Evolutionary conservation across 2,888 invertebrate genomes (phyloP).

Genomic region (Drosophila austrosaltans): DNA sequence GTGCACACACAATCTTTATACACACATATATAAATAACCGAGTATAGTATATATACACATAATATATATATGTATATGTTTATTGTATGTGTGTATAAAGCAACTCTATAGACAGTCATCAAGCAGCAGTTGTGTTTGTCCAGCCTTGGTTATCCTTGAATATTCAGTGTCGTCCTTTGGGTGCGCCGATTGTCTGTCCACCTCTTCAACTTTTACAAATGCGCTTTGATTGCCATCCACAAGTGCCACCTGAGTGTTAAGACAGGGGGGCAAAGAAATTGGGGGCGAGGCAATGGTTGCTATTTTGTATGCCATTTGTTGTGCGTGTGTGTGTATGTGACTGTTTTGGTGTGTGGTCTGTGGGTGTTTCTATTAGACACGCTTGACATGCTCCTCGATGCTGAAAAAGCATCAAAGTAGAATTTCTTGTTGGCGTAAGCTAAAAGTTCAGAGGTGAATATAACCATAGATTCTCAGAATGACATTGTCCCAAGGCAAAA

Average conservation of each 20-base stretch:
- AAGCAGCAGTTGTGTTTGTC: conserved; percentile 14
- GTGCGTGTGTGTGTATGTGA: conserved; percentile 39
- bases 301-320: conserved; percentile 64
- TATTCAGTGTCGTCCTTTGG: conserved; percentile 50
- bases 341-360: conserved; percentile 26
- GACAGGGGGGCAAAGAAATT: conserved; percentile 38
- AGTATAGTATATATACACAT: neutral
- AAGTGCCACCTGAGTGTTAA: conserved; percentile 30
- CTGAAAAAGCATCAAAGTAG: conserved; percentile 28
- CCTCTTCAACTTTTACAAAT: conserved; percentile 52
- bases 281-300: conserved; percentile 29
- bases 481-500: conserved; percentile 35
- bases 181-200: conserved; percentile 9
- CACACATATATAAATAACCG: neutral
- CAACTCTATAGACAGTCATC: conserved; percentile 12
- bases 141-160: conserved; percentile 17
- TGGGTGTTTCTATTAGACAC: conserved; percentile 56
- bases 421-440: conserved; percentile 56
- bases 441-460: conserved; percentile 74
- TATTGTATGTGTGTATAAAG: neutral
- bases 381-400: conserved; percentile 60
- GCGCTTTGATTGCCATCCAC: conserved; percentile 67
- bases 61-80: neutral
- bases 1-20: conserved; percentile 12
- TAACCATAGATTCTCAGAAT: conserved; percentile 55